Percentiles rank a stretch among this genome's conserved stretches.
These are phyloP conservation scores for Epirrhoe alternata DNA, from an alignment of 2,888 invertebrate species.

Conservation along the genomic window DNA sequence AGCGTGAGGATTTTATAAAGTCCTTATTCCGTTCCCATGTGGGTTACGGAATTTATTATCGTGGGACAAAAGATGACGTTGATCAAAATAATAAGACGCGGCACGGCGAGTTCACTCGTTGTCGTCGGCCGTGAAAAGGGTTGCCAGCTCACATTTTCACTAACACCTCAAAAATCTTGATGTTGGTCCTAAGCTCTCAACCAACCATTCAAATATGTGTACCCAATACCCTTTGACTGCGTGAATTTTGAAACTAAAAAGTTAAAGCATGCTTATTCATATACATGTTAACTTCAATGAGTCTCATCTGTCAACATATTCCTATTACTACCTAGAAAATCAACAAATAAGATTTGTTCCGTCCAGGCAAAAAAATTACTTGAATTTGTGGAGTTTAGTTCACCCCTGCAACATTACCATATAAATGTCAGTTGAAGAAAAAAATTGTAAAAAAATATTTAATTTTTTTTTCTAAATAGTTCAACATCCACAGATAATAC, in stretches of 20 bases:
- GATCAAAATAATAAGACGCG: slow-evolving; percentile 77
- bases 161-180: neutral
- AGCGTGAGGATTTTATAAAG: slow-evolving; percentile 79
- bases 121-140: slow-evolving; percentile 60
- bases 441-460: no score
- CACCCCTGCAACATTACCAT: neutral
- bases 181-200: no score
- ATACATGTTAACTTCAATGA: no score
- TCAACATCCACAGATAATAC: neutral
- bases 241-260: no score
- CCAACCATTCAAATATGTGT: no score
- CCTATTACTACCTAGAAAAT: no score
- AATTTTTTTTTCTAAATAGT: no score
- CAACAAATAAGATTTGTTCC: no score
- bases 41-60: slow-evolving; percentile 77
- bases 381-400: neutral
- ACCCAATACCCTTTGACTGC: no score
- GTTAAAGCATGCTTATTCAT: no score
- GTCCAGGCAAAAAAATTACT: neutral
- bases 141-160: slow-evolving; percentile 17
- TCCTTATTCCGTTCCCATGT: slow-evolving; percentile 81
- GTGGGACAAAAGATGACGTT: slow-evolving; percentile 78
- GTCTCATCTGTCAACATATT: no score
- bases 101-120: slow-evolving; percentile 55
- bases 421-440: neutral